Evolutionary conservation across 1,140 invertebrate genomes (phyloP).

Genomic region (Diorhabda elongata): DNA sequence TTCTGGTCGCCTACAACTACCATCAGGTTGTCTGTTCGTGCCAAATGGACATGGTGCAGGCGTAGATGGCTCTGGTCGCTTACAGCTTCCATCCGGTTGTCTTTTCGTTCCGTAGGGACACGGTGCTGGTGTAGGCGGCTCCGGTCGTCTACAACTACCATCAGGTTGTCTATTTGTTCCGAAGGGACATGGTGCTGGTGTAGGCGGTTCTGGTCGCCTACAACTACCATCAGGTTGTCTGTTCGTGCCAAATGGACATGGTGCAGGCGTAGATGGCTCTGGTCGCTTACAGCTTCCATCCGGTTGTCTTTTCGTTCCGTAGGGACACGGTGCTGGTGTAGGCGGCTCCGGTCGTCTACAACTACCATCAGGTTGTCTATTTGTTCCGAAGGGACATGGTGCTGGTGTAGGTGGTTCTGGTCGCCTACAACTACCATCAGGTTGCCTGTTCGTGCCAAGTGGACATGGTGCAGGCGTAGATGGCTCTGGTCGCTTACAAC

Average conservation of each 20-base stretch:
- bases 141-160: neutral
- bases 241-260: neutral
- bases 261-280: neutral
- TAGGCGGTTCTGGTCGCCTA: neutral
- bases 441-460: neutral
- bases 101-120: constrained; percentile 25
- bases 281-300: neutral
- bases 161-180: neutral
- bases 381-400: constrained; percentile 15
- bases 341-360: constrained; percentile 7
- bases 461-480: constrained; percentile 8
- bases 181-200: constrained; percentile 10
- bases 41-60: constrained; percentile 26
- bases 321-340: neutral
- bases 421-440: constrained; percentile 1
- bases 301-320: neutral
- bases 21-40: constrained; percentile 21
- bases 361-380: constrained; percentile 21
- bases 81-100: constrained; percentile 24
- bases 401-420: neutral
- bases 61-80: constrained; percentile 8
- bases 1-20: constrained; percentile 12
- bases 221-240: constrained; percentile 1
- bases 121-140: neutral
- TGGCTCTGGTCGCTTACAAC: neutral